Evolutionary conservation across 2,888 invertebrate genomes (phyloP).

Genomic region (Drosophila mercatorum): DNA sequence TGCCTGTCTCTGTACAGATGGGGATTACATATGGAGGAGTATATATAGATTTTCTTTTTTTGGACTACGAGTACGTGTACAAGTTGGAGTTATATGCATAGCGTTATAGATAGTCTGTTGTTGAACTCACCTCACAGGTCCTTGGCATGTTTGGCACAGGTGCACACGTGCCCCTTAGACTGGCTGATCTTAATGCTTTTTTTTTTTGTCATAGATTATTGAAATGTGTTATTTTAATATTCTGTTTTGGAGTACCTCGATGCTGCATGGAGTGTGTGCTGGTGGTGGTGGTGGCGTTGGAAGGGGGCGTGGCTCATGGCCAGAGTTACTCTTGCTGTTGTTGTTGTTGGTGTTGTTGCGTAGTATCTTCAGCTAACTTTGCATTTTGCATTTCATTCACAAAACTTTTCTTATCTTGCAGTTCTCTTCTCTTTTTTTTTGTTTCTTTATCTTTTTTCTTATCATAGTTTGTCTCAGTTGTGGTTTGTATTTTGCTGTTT

Average conservation of each 20-base stretch:
- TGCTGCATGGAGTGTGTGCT: constrained; percentile 45
- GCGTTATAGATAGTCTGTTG: constrained; percentile 17
- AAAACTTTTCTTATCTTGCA: constrained; percentile 5
- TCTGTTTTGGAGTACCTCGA: constrained; percentile 75
- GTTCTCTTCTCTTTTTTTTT: neutral
- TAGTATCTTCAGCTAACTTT: constrained; percentile 6
- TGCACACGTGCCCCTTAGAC: constrained; percentile 41
- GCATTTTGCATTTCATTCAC: constrained; percentile 17
- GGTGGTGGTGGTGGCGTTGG: neutral
- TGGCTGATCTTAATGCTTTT: constrained; percentile 38
- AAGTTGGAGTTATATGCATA: constrained; percentile 24
- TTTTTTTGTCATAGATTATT: constrained; percentile 62
- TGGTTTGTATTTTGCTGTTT: constrained; percentile 30
- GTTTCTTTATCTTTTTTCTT: constrained; percentile 12
- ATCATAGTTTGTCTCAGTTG: constrained; percentile 9
- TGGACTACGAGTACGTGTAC: constrained; percentile 41
- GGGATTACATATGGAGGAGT: constrained; percentile 14
- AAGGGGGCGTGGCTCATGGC: constrained; percentile 23
- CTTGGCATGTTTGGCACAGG: constrained; percentile 27
- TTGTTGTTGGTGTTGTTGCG: constrained; percentile 7
- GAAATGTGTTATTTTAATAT: constrained; percentile 71
- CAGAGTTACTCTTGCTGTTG: constrained; percentile 17
- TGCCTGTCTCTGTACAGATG: constrained; percentile 44
- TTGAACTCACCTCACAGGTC: constrained; percentile 51
- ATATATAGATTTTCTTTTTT: constrained; percentile 9